Conservation (phyloP, 2,113 vertebrate genomes). For the Typhlomys cinereus region DNA sequence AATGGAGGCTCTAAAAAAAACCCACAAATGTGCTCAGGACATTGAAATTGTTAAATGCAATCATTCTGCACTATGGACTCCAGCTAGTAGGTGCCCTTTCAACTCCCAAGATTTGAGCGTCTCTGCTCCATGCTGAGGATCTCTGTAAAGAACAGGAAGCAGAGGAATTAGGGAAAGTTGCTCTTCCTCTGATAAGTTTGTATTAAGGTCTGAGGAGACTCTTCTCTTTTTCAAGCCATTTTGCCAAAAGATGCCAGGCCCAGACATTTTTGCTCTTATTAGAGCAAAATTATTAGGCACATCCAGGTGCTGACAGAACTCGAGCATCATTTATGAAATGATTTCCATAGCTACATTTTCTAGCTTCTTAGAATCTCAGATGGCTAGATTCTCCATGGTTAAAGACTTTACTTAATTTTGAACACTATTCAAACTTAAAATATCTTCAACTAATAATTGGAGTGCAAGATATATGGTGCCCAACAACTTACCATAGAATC, state of each 20-base stretch:
- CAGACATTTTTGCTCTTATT: not conserved
- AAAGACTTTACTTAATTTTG: conserved; percentile 13
- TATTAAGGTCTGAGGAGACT: not conserved
- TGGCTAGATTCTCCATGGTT: conserved; percentile 4
- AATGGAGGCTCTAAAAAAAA: not conserved
- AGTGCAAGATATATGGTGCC: conserved; percentile 43
- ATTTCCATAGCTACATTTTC: not conserved
- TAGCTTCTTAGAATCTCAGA: not conserved
- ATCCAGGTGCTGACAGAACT: fast-evolving
- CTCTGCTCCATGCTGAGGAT: not conserved
- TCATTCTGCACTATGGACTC: not conserved
- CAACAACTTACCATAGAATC: conserved; percentile 3
- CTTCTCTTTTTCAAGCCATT: not conserved
- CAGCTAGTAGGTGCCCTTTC: not conserved
- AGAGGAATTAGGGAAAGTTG: not conserved
- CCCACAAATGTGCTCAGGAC: not conserved
- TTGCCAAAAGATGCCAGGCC: not conserved
- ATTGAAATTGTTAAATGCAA: not conserved
- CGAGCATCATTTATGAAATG: not conserved
- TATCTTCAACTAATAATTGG: conserved; percentile 36
- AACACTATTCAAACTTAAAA: conserved; percentile 25
- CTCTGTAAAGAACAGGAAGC: not conserved
- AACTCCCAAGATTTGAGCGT: too few relatives aligned
- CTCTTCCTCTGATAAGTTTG: not conserved
- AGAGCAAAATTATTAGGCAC: too few relatives aligned